phyloP scores from a whole-genome alignment of 2,797 vertebrate genomes.

The Cuniculus paca region DNA sequence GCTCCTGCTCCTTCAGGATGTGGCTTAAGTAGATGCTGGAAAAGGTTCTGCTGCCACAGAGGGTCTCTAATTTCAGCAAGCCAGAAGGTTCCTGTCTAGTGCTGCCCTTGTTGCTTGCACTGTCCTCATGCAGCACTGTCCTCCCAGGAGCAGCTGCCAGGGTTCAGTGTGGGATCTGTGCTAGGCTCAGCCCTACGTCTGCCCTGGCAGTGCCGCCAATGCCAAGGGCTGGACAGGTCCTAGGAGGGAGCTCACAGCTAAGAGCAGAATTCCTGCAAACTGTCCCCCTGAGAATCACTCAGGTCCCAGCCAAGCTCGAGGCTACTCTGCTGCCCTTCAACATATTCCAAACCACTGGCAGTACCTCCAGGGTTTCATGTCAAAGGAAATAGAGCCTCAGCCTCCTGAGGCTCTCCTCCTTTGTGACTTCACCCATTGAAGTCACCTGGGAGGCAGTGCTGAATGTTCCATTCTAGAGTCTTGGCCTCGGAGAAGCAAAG shows the following conservation, averaged over 20 bases:
- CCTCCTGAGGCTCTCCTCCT: conserved; percentile 57
- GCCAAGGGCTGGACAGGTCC: neutral
- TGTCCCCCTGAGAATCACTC: neutral
- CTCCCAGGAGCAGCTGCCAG: conserved; percentile 19
- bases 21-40: neutral
- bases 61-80: neutral
- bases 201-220: neutral
- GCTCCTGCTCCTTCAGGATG: neutral
- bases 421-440: conserved; percentile 85
- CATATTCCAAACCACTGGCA: neutral
- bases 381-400: conserved; percentile 1
- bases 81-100: neutral
- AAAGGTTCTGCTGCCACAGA: neutral
- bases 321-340: neutral
- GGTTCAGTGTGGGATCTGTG: neutral
- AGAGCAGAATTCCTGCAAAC: neutral
- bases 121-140: neutral
- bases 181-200: neutral
- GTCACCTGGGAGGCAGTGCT: conserved; percentile 75
- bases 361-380: neutral
- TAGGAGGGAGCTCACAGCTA: neutral
- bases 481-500: conserved; percentile 74
- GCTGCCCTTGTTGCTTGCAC: neutral
- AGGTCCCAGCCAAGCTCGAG: neutral
- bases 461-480: conserved; percentile 53